Evolutionary conservation across 1,140 invertebrate species (phyloP), one percentile per base, ranked within the genome.

Genomic region (Glossosoma conforme): DNA sequence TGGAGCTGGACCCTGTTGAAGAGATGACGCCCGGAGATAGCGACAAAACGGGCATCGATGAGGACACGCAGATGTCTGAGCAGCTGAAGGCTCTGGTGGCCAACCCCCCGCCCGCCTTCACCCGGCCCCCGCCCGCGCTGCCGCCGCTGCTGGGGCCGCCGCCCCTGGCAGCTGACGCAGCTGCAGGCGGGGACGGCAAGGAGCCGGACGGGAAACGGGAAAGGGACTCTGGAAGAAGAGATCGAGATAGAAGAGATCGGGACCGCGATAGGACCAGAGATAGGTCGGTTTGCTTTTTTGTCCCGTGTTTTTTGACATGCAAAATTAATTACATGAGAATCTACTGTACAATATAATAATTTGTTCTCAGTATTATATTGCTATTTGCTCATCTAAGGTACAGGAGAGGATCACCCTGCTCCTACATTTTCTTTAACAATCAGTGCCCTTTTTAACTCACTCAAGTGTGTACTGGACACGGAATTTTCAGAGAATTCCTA

Each of bases 31-130:
- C 63, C 19, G 13, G 28, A 45, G 3, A 42, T 41, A n/a, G 52
- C 58, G 2, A 60, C 59, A 1, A 38, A 61, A 48, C 13, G 40
- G 24, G 52, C 65, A 35, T 52, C 62, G 63, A 67, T 17, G 61
- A 67, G 61, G 66, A 68, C 40, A 47, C 40, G n/a, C 52, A 52
- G 20, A 42, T 59, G 36, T 40, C 41, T 4, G 49, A 52, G 9
- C 61, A 72, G 65, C 61, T 72, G 2, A 68, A 70, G 62, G 69
- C 67, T 28, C 44, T 74, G 6, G 58, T 74, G 4, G 67, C 68
- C 13, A 70, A 71, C 33, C 72, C 72, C 3, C 72, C 72, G 1
- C 72, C 72, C 0, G 55, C 52, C n/a, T 74, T 74, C 62, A 68
- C 67, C 56, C 43, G 65, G 19, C 56, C 56, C n/a, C 56, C 56